These are phyloP conservation scores for Falco columbarius DNA, from an alignment of 2,797 vertebrate genomes.

Conservation along the genomic window DNA sequence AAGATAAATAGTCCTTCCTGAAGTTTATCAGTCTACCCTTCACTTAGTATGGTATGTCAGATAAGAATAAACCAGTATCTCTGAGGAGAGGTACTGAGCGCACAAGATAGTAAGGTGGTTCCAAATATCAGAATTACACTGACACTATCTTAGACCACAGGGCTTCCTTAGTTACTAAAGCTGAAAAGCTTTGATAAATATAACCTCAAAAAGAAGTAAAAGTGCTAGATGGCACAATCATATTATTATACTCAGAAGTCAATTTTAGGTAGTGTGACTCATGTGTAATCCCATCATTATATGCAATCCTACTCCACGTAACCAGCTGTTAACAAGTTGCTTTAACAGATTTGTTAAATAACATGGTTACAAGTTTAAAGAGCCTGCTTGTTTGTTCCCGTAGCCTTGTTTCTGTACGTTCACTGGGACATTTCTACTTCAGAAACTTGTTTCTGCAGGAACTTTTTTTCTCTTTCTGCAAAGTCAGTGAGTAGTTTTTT, in stretches of 20 bases:
- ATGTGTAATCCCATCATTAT: neutral
- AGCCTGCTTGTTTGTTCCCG: neutral
- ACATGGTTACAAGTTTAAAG: neutral
- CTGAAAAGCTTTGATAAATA: neutral
- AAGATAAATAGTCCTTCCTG: neutral
- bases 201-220: neutral
- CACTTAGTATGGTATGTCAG: neutral
- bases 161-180: neutral
- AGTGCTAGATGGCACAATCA: neutral
- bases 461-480: neutral
- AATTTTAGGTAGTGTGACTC: neutral
- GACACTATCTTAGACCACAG: neutral
- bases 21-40: neutral
- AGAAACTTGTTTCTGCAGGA: neutral
- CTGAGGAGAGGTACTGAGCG: neutral
- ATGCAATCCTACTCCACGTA: neutral
- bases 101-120: neutral
- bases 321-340: neutral
- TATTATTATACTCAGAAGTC: neutral
- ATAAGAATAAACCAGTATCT: neutral
- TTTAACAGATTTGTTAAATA: neutral
- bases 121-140: neutral
- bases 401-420: neutral
- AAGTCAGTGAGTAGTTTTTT: conserved; percentile 3
- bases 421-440: neutral